phyloP scores from a whole-genome alignment of 2,888 invertebrate genomes.

The Xestia xanthographa region DNA sequence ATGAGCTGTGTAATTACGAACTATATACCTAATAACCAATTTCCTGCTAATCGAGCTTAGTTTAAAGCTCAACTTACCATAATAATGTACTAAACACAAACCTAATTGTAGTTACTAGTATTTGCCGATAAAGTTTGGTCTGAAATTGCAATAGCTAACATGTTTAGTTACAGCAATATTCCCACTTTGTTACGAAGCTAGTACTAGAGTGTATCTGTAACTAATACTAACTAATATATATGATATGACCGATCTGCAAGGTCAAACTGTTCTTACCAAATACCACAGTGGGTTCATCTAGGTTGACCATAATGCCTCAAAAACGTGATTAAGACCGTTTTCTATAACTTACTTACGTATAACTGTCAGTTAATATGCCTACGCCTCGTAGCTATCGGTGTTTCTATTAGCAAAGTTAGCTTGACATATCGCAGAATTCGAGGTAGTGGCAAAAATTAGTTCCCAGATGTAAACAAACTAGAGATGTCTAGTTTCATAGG shows the following conservation, averaged over 20 bases:
- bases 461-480: too few relatives aligned
- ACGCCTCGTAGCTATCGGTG: too few relatives aligned
- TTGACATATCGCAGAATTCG: too few relatives aligned
- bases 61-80: neutral
- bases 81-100: constrained; percentile 1
- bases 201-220: constrained; percentile 47
- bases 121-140: constrained; percentile 20
- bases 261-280: neutral
- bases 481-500: too few relatives aligned
- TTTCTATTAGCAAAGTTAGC: too few relatives aligned
- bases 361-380: too few relatives aligned
- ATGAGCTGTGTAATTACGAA: neutral
- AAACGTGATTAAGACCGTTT: too few relatives aligned
- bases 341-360: too few relatives aligned
- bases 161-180: constrained; percentile 29
- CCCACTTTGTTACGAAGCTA: constrained; percentile 26
- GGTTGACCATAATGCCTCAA: neutral
- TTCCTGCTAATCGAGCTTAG: constrained; percentile 12
- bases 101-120: constrained; percentile 1
- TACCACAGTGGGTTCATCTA: neutral
- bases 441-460: too few relatives aligned
- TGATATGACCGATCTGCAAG: neutral
- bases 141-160: constrained; percentile 18
- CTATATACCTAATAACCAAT: neutral
- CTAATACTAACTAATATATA: too few relatives aligned